Conservation (phyloP, 1,140 invertebrate species). For the Apis cerana region DNA sequence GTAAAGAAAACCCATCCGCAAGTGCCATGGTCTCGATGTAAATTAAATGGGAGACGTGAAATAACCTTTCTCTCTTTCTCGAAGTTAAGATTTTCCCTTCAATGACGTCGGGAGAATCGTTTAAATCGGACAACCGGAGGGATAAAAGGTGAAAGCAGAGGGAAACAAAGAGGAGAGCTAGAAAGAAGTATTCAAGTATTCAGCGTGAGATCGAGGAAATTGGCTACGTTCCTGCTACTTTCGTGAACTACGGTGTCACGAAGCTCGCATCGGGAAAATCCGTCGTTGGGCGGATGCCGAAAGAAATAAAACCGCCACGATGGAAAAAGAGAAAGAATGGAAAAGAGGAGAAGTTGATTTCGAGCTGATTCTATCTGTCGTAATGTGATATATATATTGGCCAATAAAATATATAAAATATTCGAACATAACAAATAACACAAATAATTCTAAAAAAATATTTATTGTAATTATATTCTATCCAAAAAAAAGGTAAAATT, state of each 20-base stretch:
- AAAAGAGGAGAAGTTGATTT: background rate
- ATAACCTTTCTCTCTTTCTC: background rate
- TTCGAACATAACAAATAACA: background rate
- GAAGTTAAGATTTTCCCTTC: slow-evolving; percentile 3
- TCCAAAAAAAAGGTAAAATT: no score
- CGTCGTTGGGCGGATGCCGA: background rate
- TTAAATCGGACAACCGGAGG: slow-evolving; percentile 18
- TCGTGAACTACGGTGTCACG: slow-evolving; percentile 36
- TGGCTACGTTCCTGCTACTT: slow-evolving; percentile 48
- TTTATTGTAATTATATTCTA: no score
- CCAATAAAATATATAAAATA: no score
- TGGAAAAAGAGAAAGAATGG: background rate
- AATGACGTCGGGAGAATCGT: slow-evolving; percentile 17
- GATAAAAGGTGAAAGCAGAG: background rate
- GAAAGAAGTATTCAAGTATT: slow-evolving; percentile 37
- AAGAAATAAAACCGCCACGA: background rate
- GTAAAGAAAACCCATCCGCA: background rate
- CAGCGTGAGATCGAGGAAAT: slow-evolving; percentile 29
- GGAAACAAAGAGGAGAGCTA: slow-evolving; percentile 22
- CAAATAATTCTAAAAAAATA: no score
- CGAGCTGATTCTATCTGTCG: background rate
- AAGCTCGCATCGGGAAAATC: slow-evolving; percentile 17
- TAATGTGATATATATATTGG: background rate
- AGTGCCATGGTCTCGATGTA: background rate
- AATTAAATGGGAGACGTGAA: background rate